Conservation (phyloP, 2,113 vertebrate genomes). For the Synchiropus splendidus region DNA sequence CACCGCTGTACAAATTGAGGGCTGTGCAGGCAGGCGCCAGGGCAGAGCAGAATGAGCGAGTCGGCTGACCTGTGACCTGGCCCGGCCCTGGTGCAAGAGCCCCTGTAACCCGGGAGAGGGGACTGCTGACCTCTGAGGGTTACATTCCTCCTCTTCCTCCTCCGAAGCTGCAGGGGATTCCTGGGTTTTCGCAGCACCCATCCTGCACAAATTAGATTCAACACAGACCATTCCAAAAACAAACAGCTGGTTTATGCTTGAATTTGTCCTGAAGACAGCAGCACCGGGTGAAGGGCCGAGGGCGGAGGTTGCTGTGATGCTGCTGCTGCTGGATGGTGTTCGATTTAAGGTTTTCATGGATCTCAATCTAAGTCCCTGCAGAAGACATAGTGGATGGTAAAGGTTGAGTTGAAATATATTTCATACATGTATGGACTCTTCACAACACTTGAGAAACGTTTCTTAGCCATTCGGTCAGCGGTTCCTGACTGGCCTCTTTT, state of each 20-base stretch:
- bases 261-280: constrained; percentile 31
- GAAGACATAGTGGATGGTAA: no score
- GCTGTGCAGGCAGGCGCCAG: constrained; percentile 75
- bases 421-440: no score
- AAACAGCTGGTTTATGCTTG: constrained; percentile 57
- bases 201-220: constrained; percentile 68
- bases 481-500: no score
- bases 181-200: constrained; percentile 51
- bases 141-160: constrained; percentile 65
- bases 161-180: constrained; percentile 64
- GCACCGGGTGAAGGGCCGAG: constrained; percentile 20
- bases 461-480: no score
- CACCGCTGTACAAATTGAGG: constrained; percentile 74
- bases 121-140: constrained; percentile 64
- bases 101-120: constrained; percentile 58
- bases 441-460: no score
- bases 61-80: constrained; percentile 71
- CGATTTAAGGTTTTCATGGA: no score
- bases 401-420: no score
- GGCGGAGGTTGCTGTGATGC: no score
- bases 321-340: no score
- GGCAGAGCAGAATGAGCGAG: constrained; percentile 64
- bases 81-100: constrained; percentile 52
- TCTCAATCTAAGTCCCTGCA: no score
- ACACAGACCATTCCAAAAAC: constrained; percentile 62